Percentiles rank a stretch among this genome's conserved stretches.
phyloP scores from a whole-genome alignment of 1,140 invertebrate genomes.

The Anoplolepis gracilipes region DNA sequence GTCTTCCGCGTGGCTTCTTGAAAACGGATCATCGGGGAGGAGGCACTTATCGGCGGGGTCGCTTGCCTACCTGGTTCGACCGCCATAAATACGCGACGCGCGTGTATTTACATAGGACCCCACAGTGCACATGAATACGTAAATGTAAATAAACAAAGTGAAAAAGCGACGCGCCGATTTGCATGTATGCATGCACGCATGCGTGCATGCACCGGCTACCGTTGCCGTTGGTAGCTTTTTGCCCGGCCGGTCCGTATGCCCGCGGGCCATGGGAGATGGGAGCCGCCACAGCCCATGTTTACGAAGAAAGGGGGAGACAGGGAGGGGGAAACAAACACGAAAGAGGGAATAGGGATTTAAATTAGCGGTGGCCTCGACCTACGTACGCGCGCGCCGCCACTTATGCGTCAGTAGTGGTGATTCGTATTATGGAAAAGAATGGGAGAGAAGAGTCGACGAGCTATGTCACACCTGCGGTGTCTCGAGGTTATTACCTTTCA shows the following conservation, averaged over 20 bases:
- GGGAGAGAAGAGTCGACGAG: background rate
- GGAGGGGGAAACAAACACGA: slow-evolving; percentile 25
- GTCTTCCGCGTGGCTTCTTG: slow-evolving; percentile 25
- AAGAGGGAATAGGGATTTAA: slow-evolving; percentile 55
- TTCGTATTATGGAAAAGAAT: background rate
- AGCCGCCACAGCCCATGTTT: slow-evolving; percentile 44
- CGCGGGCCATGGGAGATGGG: slow-evolving; percentile 27
- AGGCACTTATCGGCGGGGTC: slow-evolving; percentile 47
- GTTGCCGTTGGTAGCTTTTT: slow-evolving; percentile 56
- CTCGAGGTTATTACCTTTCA: background rate
- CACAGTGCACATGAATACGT: slow-evolving; percentile 46
- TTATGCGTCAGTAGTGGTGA: background rate
- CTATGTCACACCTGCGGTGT: slow-evolving; percentile 41
- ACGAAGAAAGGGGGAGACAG: slow-evolving; percentile 30
- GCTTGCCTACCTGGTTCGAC: background rate
- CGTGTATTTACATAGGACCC: slow-evolving; percentile 58
- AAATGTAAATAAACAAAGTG: slow-evolving; percentile 63
- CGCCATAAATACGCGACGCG: slow-evolving; percentile 50
- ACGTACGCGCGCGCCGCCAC: slow-evolving; percentile 38
- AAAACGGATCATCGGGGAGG: slow-evolving; percentile 57
- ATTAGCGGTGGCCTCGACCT: slow-evolving; percentile 60
- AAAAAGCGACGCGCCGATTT: slow-evolving; percentile 53
- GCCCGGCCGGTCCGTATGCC: slow-evolving; percentile 27
- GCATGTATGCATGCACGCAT: too few species aligned
- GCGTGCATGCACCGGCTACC: slow-evolving; percentile 56